These are phyloP conservation scores for Drosophila helvetica DNA, from an alignment of 2,888 invertebrate species.

Conservation along the genomic window DNA sequence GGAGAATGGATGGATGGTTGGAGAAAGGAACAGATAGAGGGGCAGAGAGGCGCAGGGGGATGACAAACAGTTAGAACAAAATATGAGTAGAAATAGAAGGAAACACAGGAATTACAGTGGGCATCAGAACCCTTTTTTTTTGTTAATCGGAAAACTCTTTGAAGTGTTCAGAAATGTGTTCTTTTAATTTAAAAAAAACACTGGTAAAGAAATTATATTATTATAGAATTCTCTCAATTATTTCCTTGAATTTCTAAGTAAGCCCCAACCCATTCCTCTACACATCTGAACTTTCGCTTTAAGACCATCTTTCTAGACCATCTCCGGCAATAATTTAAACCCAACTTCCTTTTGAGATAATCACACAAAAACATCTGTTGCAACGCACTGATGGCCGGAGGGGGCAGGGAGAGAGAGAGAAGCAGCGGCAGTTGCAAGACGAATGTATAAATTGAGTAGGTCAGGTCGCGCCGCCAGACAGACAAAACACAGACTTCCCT, in stretches of 20 bases:
- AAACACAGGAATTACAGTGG: not conserved
- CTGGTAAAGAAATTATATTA: too few species aligned
- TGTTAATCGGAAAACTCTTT: not conserved
- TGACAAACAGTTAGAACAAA: constrained; percentile 16
- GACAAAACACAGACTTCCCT: constrained; percentile 11
- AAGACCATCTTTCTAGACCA: not conserved
- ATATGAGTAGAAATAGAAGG: not conserved
- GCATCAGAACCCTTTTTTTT: not conserved
- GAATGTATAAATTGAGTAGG: constrained; percentile 44
- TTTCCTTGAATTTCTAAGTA: not conserved
- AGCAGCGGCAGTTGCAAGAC: not conserved
- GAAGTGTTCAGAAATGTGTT: not conserved
- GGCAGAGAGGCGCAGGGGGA: not conserved
- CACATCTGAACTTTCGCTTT: not conserved
- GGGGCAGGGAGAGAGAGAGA: not conserved
- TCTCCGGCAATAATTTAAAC: not conserved
- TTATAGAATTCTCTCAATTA: not conserved
- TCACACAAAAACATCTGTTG: not conserved
- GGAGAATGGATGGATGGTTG: constrained; percentile 40
- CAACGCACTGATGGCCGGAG: not conserved
- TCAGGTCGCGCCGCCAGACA: constrained; percentile 28
- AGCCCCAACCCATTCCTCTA: not conserved
- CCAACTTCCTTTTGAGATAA: not conserved
- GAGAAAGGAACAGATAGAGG: constrained; percentile 20
- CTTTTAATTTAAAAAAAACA: too few species aligned